Percentiles rank a stretch among this genome's conserved stretches.
Conservation (phyloP, 2,113 vertebrate genomes). For the Sprattus sprattus region DNA sequence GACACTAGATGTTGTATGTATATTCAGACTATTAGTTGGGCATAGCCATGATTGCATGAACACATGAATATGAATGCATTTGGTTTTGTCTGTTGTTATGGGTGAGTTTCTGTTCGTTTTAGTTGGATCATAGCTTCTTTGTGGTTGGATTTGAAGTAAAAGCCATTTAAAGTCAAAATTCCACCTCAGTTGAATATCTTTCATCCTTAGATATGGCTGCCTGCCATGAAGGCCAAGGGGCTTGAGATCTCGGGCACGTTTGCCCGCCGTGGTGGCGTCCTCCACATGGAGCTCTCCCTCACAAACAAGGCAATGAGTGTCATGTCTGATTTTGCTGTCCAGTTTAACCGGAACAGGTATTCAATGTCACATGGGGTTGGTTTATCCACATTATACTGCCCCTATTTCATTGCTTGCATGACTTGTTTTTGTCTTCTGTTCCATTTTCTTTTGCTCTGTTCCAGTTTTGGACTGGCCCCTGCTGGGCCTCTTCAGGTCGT, state of each 20-base stretch:
- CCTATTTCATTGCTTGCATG: neutral
- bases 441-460: neutral
- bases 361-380: neutral
- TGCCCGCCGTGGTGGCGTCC: constrained; percentile 84
- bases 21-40: too few species aligned
- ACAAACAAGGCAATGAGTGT: constrained; percentile 96
- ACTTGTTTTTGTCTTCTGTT: neutral
- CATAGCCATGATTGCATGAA: too few species aligned
- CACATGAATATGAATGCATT: too few species aligned
- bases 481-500: constrained; percentile 95
- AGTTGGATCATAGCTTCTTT: too few species aligned
- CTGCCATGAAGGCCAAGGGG: constrained; percentile 95
- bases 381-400: neutral
- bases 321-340: constrained; percentile 97
- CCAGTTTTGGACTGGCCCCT: constrained; percentile 89
- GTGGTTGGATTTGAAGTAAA: neutral
- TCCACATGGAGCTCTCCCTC: constrained; percentile 92
- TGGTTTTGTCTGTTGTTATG: too few species aligned
- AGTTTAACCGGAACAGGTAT: constrained; percentile 98
- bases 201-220: constrained; percentile 85
- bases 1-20: too few species aligned
- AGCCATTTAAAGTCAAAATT: neutral
- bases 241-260: constrained; percentile 94
- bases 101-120: too few species aligned
- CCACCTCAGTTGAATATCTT: neutral